Base-by-base conservation (phyloP, 2,797 vertebrate genomes). In the Novumbra hubbsi region DNA sequence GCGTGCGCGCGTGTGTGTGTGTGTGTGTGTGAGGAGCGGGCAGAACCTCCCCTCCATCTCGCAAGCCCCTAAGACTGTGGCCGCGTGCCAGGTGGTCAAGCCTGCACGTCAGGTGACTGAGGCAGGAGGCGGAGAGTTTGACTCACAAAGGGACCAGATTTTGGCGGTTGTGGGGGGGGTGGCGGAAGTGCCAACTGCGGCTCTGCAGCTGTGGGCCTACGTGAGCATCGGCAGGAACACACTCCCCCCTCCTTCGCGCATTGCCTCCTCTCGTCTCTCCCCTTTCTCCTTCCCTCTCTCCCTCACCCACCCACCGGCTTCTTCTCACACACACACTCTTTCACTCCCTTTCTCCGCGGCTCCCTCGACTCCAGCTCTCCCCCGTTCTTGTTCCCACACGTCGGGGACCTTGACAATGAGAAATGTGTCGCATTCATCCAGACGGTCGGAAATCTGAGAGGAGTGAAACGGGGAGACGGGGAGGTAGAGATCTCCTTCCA, bases 151-250 rank as follows among this genome's bases (percentile, higher is more conserved):
- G 73, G 41, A 76, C 63, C 76, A 73, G 79, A 77, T 52, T 52
- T 24, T 67, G 21, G 55, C 27, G 79, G 60, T 34, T 48, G 75
- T 45, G 45, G 5, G 55, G 19, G 32, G 86, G 85, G 86, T 85
- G 87, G 83, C 76, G 24, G 80, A 73, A 77, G 77, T 82, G 83
- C 88, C 86, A 86, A 90, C 78, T 85, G 84, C 64, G 14, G 76
- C 71, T 79, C 84, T 87, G 89, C 92, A 93, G 92, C 91, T 92
- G 92, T 89, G 88, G 84, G 91, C 84, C 85, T 92, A 92, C 91
- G 92, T 92, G 91, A 90, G 90, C 88, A 86, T 83, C 80, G 79
- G 88, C 91, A 93, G 90, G 91, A 89, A 91, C 88, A n/a, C 87
- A 63, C 65, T 48, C 27, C 7, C 19, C 75, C 80, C 57, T 15